These are phyloP conservation scores for Eledona agricola DNA, from an alignment of 2,888 invertebrate species.

Conservation along the genomic window DNA sequence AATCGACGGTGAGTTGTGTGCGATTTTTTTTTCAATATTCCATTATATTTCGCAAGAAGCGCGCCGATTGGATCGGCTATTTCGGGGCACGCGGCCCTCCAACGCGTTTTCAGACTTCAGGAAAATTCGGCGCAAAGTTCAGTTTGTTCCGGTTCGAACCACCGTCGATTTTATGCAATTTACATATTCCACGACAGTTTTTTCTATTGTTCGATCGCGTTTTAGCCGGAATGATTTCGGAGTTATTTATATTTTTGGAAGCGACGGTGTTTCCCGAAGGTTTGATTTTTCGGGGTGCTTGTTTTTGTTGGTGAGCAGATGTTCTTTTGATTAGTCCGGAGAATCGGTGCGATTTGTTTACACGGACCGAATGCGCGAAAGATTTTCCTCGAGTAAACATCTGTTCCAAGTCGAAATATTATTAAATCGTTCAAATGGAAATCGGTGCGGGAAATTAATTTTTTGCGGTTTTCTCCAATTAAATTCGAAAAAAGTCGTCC, in stretches of 20 bases:
- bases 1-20: constrained; percentile 25
- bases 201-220: too few species aligned
- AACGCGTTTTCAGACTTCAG: constrained; percentile 8
- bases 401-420: constrained; percentile 7
- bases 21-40: constrained; percentile 12
- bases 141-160: constrained; percentile 14
- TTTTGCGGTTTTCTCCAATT: too few species aligned
- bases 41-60: constrained; percentile 9
- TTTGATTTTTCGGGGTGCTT: constrained; percentile 13
- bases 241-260: constrained; percentile 21
- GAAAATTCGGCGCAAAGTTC: constrained; percentile 8
- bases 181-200: constrained; percentile 17
- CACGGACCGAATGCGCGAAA: background rate
- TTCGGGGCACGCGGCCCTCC: constrained; percentile 8
- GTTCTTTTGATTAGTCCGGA: constrained; percentile 15
- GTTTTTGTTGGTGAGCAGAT: constrained; percentile 12
- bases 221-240: constrained; percentile 20
- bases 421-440: too few species aligned
- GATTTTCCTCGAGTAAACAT: constrained; percentile 4
- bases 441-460: too few species aligned
- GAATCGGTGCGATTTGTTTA: constrained; percentile 18
- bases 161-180: constrained; percentile 19
- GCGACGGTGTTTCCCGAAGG: constrained; percentile 6
- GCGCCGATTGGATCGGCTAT: too few species aligned
- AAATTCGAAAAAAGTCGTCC: too few species aligned